Conservation (phyloP, 1,140 invertebrate species). For the Drosophila subpulchrella region DNA sequence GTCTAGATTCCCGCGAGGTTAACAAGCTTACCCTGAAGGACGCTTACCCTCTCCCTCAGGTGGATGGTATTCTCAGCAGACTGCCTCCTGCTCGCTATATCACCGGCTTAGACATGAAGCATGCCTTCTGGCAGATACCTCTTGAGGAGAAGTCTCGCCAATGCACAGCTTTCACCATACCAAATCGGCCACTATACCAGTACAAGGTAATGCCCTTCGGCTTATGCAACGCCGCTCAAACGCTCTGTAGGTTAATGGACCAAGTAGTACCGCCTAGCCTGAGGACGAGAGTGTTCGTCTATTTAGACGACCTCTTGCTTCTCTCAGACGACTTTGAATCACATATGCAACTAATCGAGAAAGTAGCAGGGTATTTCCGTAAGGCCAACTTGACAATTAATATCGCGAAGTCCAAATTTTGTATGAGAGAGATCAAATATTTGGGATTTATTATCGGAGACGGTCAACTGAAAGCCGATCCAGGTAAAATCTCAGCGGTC, state of each 20-base stretch:
- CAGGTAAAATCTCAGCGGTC: conserved; percentile 54
- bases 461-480: conserved; percentile 29
- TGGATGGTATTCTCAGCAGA: background rate
- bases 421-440: conserved; percentile 51
- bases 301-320: conserved; percentile 86
- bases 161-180: background rate
- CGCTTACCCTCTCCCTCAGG: background rate
- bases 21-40: background rate
- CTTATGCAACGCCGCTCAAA: too few species aligned
- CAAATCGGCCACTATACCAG: background rate
- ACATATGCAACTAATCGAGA: conserved; percentile 72
- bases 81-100: background rate
- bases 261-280: conserved; percentile 6
- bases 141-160: background rate
- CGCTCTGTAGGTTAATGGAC: conserved; percentile 26
- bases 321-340: conserved; percentile 76
- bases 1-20: background rate
- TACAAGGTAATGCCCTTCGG: conserved; percentile 11
- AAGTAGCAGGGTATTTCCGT: conserved; percentile 9
- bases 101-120: background rate
- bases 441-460: conserved; percentile 40
- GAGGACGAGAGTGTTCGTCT: conserved; percentile 57
- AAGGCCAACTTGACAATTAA: conserved; percentile 28
- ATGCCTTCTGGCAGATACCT: background rate
- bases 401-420: conserved; percentile 3